Base-by-base conservation (phyloP, 2,797 vertebrate genomes). In the Geotrypetes seraphini region DNA sequence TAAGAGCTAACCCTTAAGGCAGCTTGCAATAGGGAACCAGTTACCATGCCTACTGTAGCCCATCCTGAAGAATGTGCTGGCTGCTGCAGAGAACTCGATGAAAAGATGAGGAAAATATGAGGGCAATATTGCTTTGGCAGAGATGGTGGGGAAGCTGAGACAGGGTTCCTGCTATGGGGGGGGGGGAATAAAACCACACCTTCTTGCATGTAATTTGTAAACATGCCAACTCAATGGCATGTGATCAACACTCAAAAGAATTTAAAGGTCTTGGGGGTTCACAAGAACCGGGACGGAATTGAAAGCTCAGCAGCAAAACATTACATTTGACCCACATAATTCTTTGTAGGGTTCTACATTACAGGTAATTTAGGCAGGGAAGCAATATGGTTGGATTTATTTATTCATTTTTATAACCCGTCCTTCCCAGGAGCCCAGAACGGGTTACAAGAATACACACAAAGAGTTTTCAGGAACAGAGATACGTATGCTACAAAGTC, bases 21-120 rank as follows among this genome's bases (percentile, higher is more conserved):
- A 60, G 70, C 63, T 65, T 58, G 71, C 53, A 59, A 64, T 56
- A 57, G 57, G 63, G 62, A 58, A 63, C 69, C 49, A 70, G 83
- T 85, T 80, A 71, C 81, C 80, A 83, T 81, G 81, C 79, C 80
- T 65, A 83, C 83, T 67, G 67, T 28, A 76, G 69, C 66, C 59
- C 28, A 16, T 52, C 72, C 71, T 69, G 47, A 73, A 79, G 80
- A 85, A 84, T 83, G 78, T 57, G 66, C 60, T 64, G 66, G 71
- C 78, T 67, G 73, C 67, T 69, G 71, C 57, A 50, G 72, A 60
- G 66, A 61, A 68, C 78, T 78, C 73, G 57, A 63, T 78, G 77
- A 79, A 79, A 73, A 73, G 77, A 79, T 71, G 77, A 78, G 69
- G 78, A 66, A 74, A 71, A 71, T 68, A 69, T 59, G 59, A 70